A percentile compares a stretch with the other conserved stretches of the same genome.
phyloP scores from a whole-genome alignment of 2,888 invertebrate genomes.

The Cosmia trapezina region DNA sequence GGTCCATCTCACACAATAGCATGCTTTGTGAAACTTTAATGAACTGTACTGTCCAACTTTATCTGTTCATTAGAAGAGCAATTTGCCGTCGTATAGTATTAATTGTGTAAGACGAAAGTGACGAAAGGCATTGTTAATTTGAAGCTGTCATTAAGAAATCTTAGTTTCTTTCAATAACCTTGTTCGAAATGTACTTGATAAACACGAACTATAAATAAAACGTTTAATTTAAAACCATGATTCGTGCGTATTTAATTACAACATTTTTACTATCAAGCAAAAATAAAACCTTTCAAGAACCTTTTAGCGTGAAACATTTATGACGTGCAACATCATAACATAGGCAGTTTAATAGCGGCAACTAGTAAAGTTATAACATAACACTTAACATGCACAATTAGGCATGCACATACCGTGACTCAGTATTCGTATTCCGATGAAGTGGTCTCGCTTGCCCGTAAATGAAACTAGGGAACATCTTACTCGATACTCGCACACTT shows the following conservation, averaged over 20 bases:
- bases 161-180: conserved; percentile 21
- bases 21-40: conserved; percentile 75
- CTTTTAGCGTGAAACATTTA: conserved; percentile 41
- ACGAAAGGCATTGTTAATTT: conserved; percentile 24
- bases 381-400: conserved; percentile 61
- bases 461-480: conserved; percentile 76
- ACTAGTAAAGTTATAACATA: conserved; percentile 45
- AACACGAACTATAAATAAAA: conserved; percentile 20
- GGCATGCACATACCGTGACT: conserved; percentile 57
- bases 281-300: conserved; percentile 40
- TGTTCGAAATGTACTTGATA: conserved; percentile 15
- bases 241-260: conserved; percentile 25
- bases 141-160: conserved; percentile 17
- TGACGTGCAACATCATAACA: conserved; percentile 48
- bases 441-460: conserved; percentile 59
- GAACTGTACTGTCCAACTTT: conserved; percentile 70
- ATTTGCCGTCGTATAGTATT: conserved; percentile 63
- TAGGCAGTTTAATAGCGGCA: conserved; percentile 41
- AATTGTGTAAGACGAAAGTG: conserved; percentile 46
- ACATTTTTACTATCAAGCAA: conserved; percentile 2
- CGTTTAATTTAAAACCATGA: conserved; percentile 5
- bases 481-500: conserved; percentile 82
- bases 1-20: conserved; percentile 69
- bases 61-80: conserved; percentile 65
- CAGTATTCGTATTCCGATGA: conserved; percentile 51